Conservation (phyloP, 2,113 vertebrate genomes). For the Anthoscopus minutus region DNA sequence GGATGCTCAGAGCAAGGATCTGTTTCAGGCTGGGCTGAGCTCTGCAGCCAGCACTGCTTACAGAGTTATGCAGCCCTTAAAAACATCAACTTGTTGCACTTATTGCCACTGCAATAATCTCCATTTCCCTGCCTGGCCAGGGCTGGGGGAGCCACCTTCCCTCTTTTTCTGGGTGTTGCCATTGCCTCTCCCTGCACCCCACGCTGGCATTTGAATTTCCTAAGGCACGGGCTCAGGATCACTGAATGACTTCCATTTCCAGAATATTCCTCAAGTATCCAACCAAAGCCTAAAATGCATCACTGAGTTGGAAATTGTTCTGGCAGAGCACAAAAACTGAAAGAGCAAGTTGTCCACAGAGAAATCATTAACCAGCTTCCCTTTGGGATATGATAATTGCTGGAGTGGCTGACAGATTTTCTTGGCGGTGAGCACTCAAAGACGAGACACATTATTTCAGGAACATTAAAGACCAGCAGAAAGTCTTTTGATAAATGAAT, state of each 20-base stretch:
- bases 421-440: neutral
- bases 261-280: neutral
- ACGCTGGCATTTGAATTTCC: neutral
- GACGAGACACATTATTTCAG: neutral
- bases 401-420: constrained; percentile 32
- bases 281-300: neutral
- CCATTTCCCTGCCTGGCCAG: neutral
- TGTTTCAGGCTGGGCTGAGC: neutral
- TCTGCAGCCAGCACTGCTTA: neutral
- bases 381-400: constrained; percentile 33
- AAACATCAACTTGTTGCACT: neutral
- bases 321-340: neutral
- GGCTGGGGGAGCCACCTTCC: neutral
- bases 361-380: constrained; percentile 17
- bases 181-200: neutral
- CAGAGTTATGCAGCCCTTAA: neutral
- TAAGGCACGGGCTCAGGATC: neutral
- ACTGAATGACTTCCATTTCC: neutral
- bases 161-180: neutral
- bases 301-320: neutral
- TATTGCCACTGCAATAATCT: neutral
- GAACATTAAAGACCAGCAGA: constrained; percentile 31
- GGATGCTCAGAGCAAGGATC: neutral
- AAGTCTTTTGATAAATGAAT: constrained; percentile 34
- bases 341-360: neutral